These are phyloP conservation scores for Drosophila cardini DNA, from an alignment of 1,140 invertebrate species.

Conservation along the genomic window DNA sequence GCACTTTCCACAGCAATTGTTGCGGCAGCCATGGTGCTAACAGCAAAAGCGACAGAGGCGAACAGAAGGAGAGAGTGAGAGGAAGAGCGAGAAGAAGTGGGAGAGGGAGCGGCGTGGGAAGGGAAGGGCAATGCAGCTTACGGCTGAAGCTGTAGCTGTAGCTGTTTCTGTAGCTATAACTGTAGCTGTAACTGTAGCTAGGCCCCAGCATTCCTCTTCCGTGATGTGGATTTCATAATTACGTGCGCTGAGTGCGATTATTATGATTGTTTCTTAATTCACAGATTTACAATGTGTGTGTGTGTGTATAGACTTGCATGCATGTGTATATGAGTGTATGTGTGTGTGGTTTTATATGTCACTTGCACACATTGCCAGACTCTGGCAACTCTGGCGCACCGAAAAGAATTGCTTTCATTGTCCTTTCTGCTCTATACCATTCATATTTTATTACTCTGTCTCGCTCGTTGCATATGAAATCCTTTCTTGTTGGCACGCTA, in stretches of 20 bases:
- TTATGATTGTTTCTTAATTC: constrained; percentile 71
- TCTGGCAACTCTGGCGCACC: not conserved
- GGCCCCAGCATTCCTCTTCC: constrained; percentile 40
- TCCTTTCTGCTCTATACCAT: constrained; percentile 13
- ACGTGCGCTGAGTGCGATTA: constrained; percentile 65
- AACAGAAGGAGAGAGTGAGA: not conserved
- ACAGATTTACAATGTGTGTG: constrained; percentile 58
- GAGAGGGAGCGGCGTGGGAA: no score
- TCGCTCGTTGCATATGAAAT: not conserved
- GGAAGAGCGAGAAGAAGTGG: not conserved
- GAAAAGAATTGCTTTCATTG: constrained; percentile 15
- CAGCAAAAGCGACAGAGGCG: constrained; percentile 7
- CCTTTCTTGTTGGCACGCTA: not conserved
- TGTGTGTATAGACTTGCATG: constrained; percentile 5
- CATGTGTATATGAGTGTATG: not conserved
- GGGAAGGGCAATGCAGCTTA: constrained; percentile 35
- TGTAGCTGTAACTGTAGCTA: constrained; percentile 23
- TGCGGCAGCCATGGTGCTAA: constrained; percentile 46
- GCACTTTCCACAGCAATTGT: constrained; percentile 63
- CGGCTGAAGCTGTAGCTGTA: constrained; percentile 24
- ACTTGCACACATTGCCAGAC: constrained; percentile 11
- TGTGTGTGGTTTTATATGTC: constrained; percentile 24
- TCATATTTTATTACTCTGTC: constrained; percentile 10
- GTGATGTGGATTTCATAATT: constrained; percentile 62
- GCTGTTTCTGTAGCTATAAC: constrained; percentile 14